Evolutionary conservation across 1,140 invertebrate genomes (phyloP).

Genomic region (Drosophila lowei): DNA sequence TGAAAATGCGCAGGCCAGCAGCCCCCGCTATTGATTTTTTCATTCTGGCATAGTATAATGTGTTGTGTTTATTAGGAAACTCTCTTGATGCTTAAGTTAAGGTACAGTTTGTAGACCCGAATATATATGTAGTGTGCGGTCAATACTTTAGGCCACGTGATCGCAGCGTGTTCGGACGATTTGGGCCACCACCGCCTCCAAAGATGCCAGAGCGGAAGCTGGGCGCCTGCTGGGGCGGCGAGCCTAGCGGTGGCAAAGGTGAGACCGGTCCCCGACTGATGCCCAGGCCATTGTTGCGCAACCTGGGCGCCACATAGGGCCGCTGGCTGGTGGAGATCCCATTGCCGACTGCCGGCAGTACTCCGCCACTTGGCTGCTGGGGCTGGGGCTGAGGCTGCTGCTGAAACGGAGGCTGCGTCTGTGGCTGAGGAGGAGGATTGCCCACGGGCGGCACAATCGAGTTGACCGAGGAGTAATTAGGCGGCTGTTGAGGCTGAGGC

Average conservation of each 20-base stretch:
- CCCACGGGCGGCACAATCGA: conserved; percentile 67
- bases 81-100: not conserved
- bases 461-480: conserved; percentile 70
- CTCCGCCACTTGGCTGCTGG: conserved; percentile 20
- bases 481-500: conserved; percentile 41
- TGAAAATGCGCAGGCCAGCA: not conserved
- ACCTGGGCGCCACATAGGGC: conserved; percentile 74
- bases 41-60: not conserved
- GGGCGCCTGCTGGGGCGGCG: conserved; percentile 9
- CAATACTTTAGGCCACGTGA: conserved; percentile 80
- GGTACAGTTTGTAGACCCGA: conserved; percentile 23
- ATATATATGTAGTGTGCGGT: conserved; percentile 28
- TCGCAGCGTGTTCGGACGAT: conserved; percentile 61
- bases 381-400: conserved; percentile 23
- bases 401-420: conserved; percentile 5
- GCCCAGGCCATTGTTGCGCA: conserved; percentile 70
- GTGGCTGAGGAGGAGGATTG: conserved; percentile 20
- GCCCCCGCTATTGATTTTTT: conserved; percentile 9
- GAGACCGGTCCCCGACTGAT: conserved; percentile 61
- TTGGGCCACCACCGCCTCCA: conserved; percentile 37
- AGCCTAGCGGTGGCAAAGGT: conserved; percentile 3
- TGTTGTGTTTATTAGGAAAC: conserved; percentile 1
- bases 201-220: conserved; percentile 26
- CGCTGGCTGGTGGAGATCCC: conserved; percentile 71
- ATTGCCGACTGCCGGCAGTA: conserved; percentile 9